Base-by-base conservation (phyloP, 2,888 invertebrate genomes). In the Melipona bicolor region DNA sequence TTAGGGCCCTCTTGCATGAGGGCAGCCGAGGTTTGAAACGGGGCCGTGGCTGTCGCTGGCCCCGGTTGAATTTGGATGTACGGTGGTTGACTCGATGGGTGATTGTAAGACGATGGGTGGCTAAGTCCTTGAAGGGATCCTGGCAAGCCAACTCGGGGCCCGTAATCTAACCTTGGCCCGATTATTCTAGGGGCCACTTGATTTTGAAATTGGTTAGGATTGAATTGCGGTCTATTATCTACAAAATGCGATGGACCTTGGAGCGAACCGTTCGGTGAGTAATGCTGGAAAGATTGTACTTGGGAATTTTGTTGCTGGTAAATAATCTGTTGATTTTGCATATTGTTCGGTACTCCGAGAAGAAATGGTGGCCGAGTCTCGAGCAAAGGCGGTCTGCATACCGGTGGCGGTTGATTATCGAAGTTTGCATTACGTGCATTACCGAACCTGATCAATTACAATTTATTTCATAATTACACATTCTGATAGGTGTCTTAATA, bases 301-400 rank as follows among this genome's bases (percentile, higher is more conserved):
- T 88, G 91, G 79, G 90, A 80, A 76, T 88, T 89, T 76, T 64
- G 77, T 64, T 88, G 91, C 27, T 90, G 90, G 79, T 89, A 91
- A 50, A 91, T 87, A 52, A 92, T 89, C 77, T 90, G 92, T 75
- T 92, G 92, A 80, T 91, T 91, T 73, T 89, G 90, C 49, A 91
- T 50, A 67, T 87, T 90, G 68, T 86, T 87, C 13, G 91, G 89
- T 67, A 90, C 83, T 75, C 91, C 90, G 49, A 89, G 84, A 19
- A 90, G 92, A 86, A 91, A 91, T 15, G 91, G 87, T 3, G 92
- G 91, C 72, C 92, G 88, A 43, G 90, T 90, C 72, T 93, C 93
- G 72, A 93, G 83, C 64, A 93, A 79, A 4, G 92, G 91, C 56
- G 91, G 90, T 69, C 94, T 91, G 50, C 90, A 92, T 61, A 72